Evolutionary conservation across 1,140 invertebrate genomes (phyloP).

Genomic region (Bombus waltoni): DNA sequence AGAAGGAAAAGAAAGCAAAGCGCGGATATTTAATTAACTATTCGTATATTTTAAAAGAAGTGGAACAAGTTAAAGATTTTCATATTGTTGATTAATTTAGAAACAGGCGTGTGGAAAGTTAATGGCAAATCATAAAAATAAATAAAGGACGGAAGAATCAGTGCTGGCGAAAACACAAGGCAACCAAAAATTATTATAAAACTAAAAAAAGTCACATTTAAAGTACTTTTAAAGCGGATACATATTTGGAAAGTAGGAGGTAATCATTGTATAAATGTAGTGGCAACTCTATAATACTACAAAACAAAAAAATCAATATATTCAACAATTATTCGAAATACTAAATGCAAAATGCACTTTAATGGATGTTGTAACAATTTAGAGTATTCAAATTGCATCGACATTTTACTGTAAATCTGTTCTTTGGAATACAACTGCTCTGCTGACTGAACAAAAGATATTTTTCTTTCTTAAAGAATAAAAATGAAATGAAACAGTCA

Average conservation of each 20-base stretch:
- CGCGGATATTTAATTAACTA: slow-evolving; percentile 1
- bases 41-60: slow-evolving; percentile 7
- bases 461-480: slow-evolving; percentile 2
- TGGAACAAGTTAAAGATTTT: slow-evolving; percentile 9
- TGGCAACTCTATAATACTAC: slow-evolving; percentile 78
- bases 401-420: slow-evolving; percentile 76
- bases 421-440: slow-evolving; percentile 39
- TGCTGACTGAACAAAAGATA: not conserved
- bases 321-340: slow-evolving; percentile 79
- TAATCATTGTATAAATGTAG: slow-evolving; percentile 78
- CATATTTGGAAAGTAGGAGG: slow-evolving; percentile 77
- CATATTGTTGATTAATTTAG: slow-evolving; percentile 40
- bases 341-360: slow-evolving; percentile 77
- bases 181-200: slow-evolving; percentile 68
- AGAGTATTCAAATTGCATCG: slow-evolving; percentile 76
- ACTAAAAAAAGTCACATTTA: slow-evolving; percentile 71
- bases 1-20: too few relatives aligned
- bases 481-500: not conserved
- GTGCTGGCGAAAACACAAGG: slow-evolving; percentile 74
- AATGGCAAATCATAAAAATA: not conserved
- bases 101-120: slow-evolving; percentile 6
- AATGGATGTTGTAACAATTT: slow-evolving; percentile 80
- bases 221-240: slow-evolving; percentile 68
- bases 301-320: slow-evolving; percentile 72
- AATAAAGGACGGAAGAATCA: slow-evolving; percentile 66